A percentile compares a stretch with the other conserved stretches of the same genome.
phyloP scores from a whole-genome alignment of 2,113 vertebrate species.

The Lontra canadensis region DNA sequence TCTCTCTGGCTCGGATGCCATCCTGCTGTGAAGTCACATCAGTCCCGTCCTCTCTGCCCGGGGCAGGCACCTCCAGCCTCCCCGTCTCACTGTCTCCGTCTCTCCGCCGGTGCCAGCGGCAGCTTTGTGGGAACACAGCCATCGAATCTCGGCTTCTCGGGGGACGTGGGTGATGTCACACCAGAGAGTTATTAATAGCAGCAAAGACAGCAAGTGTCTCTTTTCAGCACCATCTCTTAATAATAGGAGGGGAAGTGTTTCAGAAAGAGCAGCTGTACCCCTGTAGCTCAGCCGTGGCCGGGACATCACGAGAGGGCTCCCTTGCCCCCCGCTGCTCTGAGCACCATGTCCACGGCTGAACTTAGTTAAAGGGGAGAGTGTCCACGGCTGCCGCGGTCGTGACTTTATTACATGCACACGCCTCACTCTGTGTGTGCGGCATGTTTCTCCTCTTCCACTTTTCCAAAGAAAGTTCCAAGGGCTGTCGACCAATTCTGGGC shows the following conservation, averaged over 20 bases:
- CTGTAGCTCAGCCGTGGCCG: constrained; percentile 40
- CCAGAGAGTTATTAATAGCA: constrained; percentile 80
- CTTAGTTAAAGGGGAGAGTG: constrained; percentile 30
- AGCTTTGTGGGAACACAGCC: neutral
- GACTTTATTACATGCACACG: rapidly evolving
- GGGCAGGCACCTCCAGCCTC: neutral
- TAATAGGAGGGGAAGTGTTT: constrained; percentile 66
- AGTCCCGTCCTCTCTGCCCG: rapidly evolving
- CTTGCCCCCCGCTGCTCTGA: neutral
- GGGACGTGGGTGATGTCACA: constrained; percentile 71
- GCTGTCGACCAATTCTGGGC: neutral
- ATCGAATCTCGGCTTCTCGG: constrained; percentile 68
- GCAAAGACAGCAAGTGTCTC: constrained; percentile 67
- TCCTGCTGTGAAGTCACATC: neutral
- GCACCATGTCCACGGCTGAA: constrained; percentile 51
- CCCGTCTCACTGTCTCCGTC: neutral
- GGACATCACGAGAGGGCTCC: neutral
- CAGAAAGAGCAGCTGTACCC: constrained; percentile 49
- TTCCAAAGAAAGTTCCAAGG: neutral
- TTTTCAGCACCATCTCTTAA: constrained; percentile 72
- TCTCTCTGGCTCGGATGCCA: neutral
- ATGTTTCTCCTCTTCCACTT: neutral
- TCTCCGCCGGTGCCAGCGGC: neutral
- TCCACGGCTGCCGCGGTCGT: neutral
- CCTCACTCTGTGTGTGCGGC: rapidly evolving